phyloP scores from a whole-genome alignment of 1,140 invertebrate species.

The Tachypleus tridentatus region DNA sequence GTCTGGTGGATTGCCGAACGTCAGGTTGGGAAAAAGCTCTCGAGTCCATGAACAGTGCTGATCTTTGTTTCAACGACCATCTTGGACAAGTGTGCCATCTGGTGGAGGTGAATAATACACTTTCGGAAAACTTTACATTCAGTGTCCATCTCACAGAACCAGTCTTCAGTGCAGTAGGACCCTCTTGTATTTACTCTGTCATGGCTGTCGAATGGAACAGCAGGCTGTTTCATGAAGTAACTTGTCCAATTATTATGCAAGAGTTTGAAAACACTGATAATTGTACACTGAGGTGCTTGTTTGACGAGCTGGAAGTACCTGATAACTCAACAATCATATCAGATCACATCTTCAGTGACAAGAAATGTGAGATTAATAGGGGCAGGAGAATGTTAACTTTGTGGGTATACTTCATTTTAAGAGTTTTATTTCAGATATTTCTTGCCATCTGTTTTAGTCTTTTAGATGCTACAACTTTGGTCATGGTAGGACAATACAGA shows the following conservation, averaged over 20 bases:
- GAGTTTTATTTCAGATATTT: slow-evolving; percentile 63
- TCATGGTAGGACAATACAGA: slow-evolving; percentile 58
- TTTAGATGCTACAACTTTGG: slow-evolving; percentile 69
- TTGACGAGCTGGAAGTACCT: slow-evolving; percentile 28
- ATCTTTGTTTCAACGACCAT: slow-evolving; percentile 1
- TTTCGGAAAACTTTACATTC: slow-evolving; percentile 3
- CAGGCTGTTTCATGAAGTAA: not conserved
- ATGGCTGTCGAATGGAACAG: no score
- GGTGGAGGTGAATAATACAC: slow-evolving; percentile 2
- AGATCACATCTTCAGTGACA: no score
- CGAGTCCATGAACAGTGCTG: not conserved
- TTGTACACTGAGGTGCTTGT: slow-evolving; percentile 15
- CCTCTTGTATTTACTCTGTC: no score
- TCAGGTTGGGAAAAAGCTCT: no score
- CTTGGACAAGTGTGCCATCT: not conserved
- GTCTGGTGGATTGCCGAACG: no score
- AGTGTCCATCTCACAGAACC: not conserved
- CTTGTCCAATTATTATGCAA: slow-evolving; percentile 11
- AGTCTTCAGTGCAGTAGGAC: no score
- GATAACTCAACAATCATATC: no score
- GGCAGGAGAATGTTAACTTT: slow-evolving; percentile 54
- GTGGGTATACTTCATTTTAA: slow-evolving; percentile 57
- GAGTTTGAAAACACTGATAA: not conserved
- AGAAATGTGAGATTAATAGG: slow-evolving; percentile 30
- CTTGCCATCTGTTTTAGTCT: slow-evolving; percentile 59